Percentiles rank a stretch among this genome's conserved stretches.
phyloP scores from a whole-genome alignment of 1,140 invertebrate species.

The Scaptomyza graminum region DNA sequence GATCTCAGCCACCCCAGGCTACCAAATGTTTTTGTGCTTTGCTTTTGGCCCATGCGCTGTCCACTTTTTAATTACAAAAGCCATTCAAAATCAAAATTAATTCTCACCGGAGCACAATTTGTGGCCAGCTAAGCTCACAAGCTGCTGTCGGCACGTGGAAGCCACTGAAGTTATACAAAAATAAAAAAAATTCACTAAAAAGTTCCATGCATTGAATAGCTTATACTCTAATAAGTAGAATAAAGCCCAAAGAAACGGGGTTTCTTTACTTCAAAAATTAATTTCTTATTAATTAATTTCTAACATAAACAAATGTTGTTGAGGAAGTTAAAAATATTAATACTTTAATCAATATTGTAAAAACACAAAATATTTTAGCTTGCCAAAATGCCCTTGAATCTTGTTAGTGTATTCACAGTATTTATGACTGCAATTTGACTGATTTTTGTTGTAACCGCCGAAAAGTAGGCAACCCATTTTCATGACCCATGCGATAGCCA shows the following conservation, averaged over 20 bases:
- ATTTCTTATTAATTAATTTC: too few relatives aligned
- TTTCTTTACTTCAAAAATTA: too few relatives aligned
- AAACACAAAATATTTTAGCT: neutral
- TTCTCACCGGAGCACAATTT: conserved; percentile 36
- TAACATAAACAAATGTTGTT: too few relatives aligned
- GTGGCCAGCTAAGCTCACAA: conserved; percentile 39
- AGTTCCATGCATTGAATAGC: neutral
- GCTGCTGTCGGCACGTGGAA: conserved; percentile 65
- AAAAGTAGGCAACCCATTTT: conserved; percentile 69
- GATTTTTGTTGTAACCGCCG: conserved; percentile 47
- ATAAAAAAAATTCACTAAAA: neutral
- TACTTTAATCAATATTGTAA: neutral
- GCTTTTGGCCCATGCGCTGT: conserved; percentile 15
- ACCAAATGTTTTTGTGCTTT: neutral
- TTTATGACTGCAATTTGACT: conserved; percentile 72
- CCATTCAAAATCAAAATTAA: conserved; percentile 66
- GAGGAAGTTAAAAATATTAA: too few relatives aligned
- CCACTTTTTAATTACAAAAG: conserved; percentile 71
- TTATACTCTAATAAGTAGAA: conserved; percentile 7
- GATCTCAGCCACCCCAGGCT: neutral
- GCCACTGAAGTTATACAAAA: conserved; percentile 39
- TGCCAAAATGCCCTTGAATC: neutral
- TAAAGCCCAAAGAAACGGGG: neutral
- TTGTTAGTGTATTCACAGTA: conserved; percentile 28
- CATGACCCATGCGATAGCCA: conserved; percentile 51